Evolutionary conservation across 2,797 vertebrate species (phyloP).

Genomic region (Rhynchotus rufescens): DNA sequence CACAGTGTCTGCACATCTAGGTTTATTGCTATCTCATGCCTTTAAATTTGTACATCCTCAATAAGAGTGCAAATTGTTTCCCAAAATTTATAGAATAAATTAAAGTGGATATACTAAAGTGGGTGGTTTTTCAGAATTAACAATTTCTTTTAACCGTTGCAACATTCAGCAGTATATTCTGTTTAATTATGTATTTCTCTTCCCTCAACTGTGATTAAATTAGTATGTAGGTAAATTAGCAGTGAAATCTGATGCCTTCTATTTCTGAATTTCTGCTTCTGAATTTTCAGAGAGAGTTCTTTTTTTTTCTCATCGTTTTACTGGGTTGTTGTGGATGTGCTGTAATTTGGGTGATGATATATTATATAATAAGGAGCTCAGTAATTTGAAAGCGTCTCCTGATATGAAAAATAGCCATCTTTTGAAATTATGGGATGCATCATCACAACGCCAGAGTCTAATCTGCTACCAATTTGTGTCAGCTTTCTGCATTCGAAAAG

Average conservation of each 20-base stretch:
- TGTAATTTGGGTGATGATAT: conserved; percentile 51
- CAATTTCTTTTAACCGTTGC: conserved; percentile 16
- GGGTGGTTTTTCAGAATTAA: background rate
- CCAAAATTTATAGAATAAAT: conserved; percentile 4
- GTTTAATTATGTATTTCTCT: conserved; percentile 26
- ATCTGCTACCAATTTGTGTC: conserved; percentile 84
- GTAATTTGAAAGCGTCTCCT: conserved; percentile 67
- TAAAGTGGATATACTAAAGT: background rate
- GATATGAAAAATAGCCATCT: conserved; percentile 68
- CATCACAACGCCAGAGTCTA: conserved; percentile 75
- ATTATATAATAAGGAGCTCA: conserved; percentile 64
- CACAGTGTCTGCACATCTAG: background rate
- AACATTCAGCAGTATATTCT: background rate
- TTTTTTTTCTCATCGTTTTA: conserved; percentile 40
- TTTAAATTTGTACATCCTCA: background rate
- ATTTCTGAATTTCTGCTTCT: conserved; percentile 40
- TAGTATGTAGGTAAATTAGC: conserved; percentile 32
- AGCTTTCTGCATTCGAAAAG: conserved; percentile 74
- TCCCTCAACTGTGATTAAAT: conserved; percentile 26
- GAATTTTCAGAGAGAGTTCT: conserved; percentile 42
- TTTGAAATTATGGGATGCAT: conserved; percentile 79
- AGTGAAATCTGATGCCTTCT: conserved; percentile 24
- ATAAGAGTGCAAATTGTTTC: conserved; percentile 1
- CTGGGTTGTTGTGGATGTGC: conserved; percentile 28
- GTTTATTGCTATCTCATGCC: background rate